phyloP scores from a whole-genome alignment of 2,113 vertebrate genomes.

The Caretta caretta region DNA sequence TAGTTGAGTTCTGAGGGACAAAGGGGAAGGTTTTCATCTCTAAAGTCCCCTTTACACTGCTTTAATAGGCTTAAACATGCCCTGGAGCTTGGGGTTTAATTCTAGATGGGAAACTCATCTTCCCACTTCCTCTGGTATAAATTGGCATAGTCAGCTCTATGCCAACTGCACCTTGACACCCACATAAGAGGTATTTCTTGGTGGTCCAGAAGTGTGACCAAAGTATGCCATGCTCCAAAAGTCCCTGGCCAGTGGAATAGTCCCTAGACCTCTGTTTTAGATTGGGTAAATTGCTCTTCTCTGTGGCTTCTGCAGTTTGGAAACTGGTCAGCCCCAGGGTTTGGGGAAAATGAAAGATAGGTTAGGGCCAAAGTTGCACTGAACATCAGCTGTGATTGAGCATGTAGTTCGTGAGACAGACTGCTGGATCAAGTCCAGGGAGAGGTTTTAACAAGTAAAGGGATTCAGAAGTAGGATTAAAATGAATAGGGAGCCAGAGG shows the following conservation, averaged over 20 bases:
- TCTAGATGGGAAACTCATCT: not conserved
- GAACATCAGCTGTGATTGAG: fast-evolving
- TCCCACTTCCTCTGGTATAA: not conserved
- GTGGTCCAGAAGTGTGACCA: not conserved
- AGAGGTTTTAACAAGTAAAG: not conserved
- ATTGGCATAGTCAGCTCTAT: not conserved
- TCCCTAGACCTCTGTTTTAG: fast-evolving
- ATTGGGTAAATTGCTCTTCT: not conserved
- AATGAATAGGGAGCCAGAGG: not conserved
- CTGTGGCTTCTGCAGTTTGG: not conserved
- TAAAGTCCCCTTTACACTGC: not conserved
- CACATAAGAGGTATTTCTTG: fast-evolving
- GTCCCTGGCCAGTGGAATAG: not conserved
- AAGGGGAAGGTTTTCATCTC: fast-evolving
- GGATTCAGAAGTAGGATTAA: not conserved
- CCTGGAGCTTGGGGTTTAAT: not conserved
- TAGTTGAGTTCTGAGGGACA: not conserved
- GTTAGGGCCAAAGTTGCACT: not conserved
- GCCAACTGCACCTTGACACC: fast-evolving
- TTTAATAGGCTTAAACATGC: not conserved
- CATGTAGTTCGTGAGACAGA: not conserved
- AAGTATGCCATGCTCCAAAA: not conserved
- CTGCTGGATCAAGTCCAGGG: not conserved
- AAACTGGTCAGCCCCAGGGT: not conserved
- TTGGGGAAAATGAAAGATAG: too few species aligned